Conservation (phyloP, 2,113 vertebrate genomes). For the Gobius niger region DNA sequence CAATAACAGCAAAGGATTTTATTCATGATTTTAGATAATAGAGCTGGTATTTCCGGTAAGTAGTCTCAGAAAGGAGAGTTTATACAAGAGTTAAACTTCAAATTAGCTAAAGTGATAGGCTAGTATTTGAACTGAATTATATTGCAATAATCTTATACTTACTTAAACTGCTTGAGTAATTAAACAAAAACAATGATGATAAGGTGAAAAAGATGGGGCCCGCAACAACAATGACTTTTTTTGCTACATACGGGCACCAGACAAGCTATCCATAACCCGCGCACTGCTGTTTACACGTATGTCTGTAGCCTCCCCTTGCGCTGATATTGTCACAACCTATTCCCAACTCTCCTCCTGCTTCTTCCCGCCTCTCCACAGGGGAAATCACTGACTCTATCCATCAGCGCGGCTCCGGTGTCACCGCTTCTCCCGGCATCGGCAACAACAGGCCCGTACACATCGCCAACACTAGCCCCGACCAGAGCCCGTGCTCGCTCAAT, state of each 20-base stretch:
- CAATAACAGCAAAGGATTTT: too few species aligned
- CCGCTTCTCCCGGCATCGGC: slow-evolving; percentile 33
- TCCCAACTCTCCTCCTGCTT: neutral
- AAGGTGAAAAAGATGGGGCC: neutral
- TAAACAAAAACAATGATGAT: neutral
- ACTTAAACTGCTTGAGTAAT: too few species aligned
- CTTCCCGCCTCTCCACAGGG: slow-evolving; percentile 20
- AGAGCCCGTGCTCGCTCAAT: slow-evolving; percentile 58
- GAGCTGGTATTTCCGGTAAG: too few species aligned
- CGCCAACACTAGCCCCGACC: slow-evolving; percentile 37
- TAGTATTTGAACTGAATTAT: too few species aligned
- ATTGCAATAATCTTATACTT: too few species aligned
- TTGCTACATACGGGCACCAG: neutral
- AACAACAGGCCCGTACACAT: slow-evolving; percentile 46
- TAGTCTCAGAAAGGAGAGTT: too few species aligned
- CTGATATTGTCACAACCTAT: neutral
- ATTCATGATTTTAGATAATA: too few species aligned
- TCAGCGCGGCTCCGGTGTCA: slow-evolving; percentile 38
- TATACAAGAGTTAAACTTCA: too few species aligned
- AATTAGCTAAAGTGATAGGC: too few species aligned
- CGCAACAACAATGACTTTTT: neutral
- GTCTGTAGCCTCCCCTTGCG: neutral
- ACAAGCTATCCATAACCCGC: neutral
- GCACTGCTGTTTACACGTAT: slow-evolving; percentile 3
- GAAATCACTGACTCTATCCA: slow-evolving; percentile 45